Conservation (phyloP, 2,888 invertebrate species). For the Protodeltote pygarga region DNA sequence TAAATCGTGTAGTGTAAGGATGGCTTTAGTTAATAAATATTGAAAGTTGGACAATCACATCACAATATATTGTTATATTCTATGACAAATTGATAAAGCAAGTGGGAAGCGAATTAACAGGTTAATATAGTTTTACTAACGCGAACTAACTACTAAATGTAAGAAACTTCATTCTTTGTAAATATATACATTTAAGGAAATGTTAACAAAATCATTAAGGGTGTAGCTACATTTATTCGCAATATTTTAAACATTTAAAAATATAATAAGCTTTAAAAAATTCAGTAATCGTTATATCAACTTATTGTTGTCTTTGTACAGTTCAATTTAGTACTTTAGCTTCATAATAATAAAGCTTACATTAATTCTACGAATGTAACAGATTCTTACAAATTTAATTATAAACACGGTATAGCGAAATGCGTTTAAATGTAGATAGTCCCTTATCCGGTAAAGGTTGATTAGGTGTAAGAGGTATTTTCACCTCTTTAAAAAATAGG, state of each 20-base stretch:
- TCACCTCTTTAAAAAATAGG: conserved; percentile 62
- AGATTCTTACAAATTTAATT: conserved; percentile 11
- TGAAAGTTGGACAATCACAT: conserved; percentile 39
- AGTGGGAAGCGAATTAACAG: conserved; percentile 48
- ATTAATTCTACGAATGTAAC: conserved; percentile 1
- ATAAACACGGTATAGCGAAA: conserved; percentile 9
- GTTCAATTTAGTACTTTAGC: conserved; percentile 26
- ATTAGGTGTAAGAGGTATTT: conserved; percentile 53
- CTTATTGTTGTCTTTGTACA: conserved; percentile 29
- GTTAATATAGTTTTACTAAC: conserved; percentile 58
- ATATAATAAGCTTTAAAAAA: conserved; percentile 8
- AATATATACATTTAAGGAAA: conserved; percentile 66
- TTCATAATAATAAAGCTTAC: conserved; percentile 19
- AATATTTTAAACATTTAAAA: conserved; percentile 23
- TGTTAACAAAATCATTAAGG: conserved; percentile 54
- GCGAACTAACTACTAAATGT: conserved; percentile 57
- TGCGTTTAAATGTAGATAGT: conserved; percentile 57
- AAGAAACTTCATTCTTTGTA: conserved; percentile 65
- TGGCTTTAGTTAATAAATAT: conserved; percentile 28
- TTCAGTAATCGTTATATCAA: conserved; percentile 10
- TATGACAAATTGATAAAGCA: conserved; percentile 27
- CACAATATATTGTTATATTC: conserved; percentile 44
- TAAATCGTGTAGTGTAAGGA: conserved; percentile 50
- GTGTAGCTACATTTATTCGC: conserved; percentile 51
- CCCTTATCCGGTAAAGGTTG: conserved; percentile 43